phyloP scores from a whole-genome alignment of 2,113 vertebrate genomes.

The Tragelaphus imberbis region DNA sequence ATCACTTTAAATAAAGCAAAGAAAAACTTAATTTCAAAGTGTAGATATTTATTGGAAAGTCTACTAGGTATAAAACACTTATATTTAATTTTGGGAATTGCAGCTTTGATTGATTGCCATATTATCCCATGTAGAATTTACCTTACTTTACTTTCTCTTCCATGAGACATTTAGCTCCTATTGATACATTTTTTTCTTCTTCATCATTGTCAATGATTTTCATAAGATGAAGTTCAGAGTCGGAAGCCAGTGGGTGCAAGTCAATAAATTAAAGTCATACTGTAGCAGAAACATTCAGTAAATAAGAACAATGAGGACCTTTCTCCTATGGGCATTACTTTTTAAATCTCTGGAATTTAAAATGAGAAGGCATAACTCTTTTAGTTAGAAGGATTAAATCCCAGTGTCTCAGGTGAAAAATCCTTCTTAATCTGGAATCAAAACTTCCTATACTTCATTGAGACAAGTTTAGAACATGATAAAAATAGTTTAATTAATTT shows the following conservation, averaged over 20 bases:
- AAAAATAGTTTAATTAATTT: background rate
- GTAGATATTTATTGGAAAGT: background rate
- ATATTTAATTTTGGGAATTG: background rate
- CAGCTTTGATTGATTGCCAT: background rate
- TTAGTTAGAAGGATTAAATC: constrained; percentile 11
- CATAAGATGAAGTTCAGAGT: background rate
- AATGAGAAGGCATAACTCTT: background rate
- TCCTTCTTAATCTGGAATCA: background rate
- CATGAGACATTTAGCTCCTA: background rate
- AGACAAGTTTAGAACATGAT: background rate
- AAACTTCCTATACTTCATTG: background rate
- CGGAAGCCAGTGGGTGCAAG: background rate
- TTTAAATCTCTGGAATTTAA: background rate
- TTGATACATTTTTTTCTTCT: background rate
- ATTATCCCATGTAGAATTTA: background rate
- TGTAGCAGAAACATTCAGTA: background rate
- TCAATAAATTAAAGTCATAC: background rate
- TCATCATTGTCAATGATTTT: background rate
- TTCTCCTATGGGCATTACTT: background rate
- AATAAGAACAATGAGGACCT: background rate
- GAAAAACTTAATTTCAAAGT: constrained; percentile 12
- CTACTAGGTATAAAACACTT: background rate
- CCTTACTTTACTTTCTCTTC: background rate
- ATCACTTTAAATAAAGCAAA: constrained; percentile 6
- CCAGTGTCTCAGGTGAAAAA: background rate